Percentiles rank a stretch among this genome's conserved stretches.
phyloP scores from a whole-genome alignment of 2,888 invertebrate genomes.

The Punctoribates punctum region DNA sequence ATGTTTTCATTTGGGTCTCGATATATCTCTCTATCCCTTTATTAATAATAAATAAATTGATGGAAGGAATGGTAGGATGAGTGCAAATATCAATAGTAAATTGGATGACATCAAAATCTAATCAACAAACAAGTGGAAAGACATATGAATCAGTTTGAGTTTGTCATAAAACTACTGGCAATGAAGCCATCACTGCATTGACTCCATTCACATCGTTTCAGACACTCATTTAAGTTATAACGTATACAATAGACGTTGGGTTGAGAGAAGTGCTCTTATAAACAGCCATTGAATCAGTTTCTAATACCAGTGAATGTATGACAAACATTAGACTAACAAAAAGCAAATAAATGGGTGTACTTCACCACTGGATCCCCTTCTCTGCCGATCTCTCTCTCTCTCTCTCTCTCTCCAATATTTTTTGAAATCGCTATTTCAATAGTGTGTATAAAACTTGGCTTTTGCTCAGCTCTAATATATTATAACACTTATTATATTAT shows the following conservation, averaged over 20 bases:
- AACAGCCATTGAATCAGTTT: constrained; percentile 35
- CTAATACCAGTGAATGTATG: constrained; percentile 33
- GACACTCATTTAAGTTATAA: constrained; percentile 25
- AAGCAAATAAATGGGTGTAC: constrained; percentile 37
- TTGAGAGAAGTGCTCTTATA: constrained; percentile 34
- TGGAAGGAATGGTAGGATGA: not conserved
- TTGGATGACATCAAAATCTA: constrained; percentile 32
- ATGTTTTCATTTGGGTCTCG: not conserved
- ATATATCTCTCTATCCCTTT: not conserved
- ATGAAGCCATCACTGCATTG: constrained; percentile 30
- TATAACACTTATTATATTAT: not conserved
- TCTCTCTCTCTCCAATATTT: not conserved
- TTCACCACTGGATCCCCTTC: not conserved
- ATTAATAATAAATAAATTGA: not conserved
- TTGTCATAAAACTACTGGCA: constrained; percentile 28
- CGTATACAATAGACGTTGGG: constrained; percentile 23
- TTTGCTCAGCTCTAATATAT: not conserved
- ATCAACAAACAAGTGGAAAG: constrained; percentile 35
- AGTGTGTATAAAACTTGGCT: not conserved
- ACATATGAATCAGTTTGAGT: constrained; percentile 18
- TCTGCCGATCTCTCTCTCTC: not conserved
- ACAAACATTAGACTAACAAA: constrained; percentile 38
- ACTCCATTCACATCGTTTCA: constrained; percentile 10
- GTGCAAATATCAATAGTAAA: constrained; percentile 12
- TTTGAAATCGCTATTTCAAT: too few species aligned